These are phyloP conservation scores for Pseudoips prasinana DNA, from an alignment of 2,888 invertebrate genomes.

Conservation along the genomic window DNA sequence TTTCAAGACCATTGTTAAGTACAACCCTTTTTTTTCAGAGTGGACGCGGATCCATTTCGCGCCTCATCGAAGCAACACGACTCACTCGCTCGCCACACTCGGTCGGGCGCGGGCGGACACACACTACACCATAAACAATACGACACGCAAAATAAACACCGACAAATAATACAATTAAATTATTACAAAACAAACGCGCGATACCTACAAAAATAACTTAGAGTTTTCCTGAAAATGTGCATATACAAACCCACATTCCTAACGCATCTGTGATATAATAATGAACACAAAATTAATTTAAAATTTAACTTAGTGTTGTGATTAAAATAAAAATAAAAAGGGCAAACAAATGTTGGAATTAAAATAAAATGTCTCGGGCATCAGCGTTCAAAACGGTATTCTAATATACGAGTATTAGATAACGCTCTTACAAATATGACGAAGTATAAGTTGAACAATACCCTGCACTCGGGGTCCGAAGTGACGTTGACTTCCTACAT, in stretches of 20 bases:
- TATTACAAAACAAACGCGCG: slow-evolving; percentile 16
- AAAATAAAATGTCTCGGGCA: slow-evolving; percentile 63
- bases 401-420: no score
- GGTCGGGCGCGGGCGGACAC: slow-evolving; percentile 24
- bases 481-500: slow-evolving; percentile 75
- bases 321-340: slow-evolving; percentile 23
- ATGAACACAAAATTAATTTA: slow-evolving; percentile 30
- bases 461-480: slow-evolving; percentile 58
- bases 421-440: no score
- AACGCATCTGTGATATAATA: slow-evolving; percentile 39
- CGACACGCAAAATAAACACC: slow-evolving; percentile 6
- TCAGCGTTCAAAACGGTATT: slow-evolving; percentile 62
- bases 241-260: slow-evolving; percentile 29
- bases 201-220: neutral
- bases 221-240: slow-evolving; percentile 4
- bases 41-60: slow-evolving; percentile 19
- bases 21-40: slow-evolving; percentile 11
- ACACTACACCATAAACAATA: slow-evolving; percentile 11
- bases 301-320: slow-evolving; percentile 37
- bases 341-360: slow-evolving; percentile 32
- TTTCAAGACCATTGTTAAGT: slow-evolving; percentile 21
- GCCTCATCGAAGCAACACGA: slow-evolving; percentile 23
- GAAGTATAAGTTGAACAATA: slow-evolving; percentile 79
- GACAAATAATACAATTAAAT: slow-evolving; percentile 3
- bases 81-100: slow-evolving; percentile 29